A percentile compares a stretch with the other conserved stretches of the same genome.
phyloP scores from a whole-genome alignment of 2,797 vertebrate genomes.

The Spheniscus humboldti region DNA sequence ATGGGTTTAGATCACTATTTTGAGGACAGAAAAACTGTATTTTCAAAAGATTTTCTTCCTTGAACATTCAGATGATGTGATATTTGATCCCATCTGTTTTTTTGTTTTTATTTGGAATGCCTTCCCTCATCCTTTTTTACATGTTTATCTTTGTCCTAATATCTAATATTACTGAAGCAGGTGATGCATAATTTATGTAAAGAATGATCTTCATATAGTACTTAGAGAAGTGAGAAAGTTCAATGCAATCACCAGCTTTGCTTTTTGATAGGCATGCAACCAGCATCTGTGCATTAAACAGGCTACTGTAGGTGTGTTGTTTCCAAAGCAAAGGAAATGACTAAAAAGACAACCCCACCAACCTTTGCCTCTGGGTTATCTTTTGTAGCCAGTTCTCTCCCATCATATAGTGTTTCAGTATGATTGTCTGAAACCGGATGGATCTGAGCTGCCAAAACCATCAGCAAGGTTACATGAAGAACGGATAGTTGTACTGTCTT shows the following conservation, averaged over 20 bases:
- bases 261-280: not conserved
- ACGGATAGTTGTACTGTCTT: not conserved
- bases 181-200: not conserved
- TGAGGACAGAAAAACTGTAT: not conserved
- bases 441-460: not conserved
- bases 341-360: not conserved
- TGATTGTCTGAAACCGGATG: conserved; percentile 13
- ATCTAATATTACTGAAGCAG: not conserved
- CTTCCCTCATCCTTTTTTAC: not conserved
- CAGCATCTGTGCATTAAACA: not conserved
- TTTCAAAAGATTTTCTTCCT: not conserved
- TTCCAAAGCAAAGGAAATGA: conserved; percentile 20
- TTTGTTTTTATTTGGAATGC: not conserved
- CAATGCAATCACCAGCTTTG: not conserved
- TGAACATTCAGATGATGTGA: not conserved
- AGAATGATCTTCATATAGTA: not conserved
- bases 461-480: not conserved
- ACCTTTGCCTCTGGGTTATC: not conserved
- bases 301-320: not conserved
- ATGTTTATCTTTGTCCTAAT: not conserved
- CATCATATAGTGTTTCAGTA: not conserved
- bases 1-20: not conserved
- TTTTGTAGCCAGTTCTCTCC: not conserved
- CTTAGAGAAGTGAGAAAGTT: not conserved
- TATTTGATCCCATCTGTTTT: not conserved